phyloP scores from a whole-genome alignment of 1,140 invertebrate genomes.

The Tetragnatha versicolor region DNA sequence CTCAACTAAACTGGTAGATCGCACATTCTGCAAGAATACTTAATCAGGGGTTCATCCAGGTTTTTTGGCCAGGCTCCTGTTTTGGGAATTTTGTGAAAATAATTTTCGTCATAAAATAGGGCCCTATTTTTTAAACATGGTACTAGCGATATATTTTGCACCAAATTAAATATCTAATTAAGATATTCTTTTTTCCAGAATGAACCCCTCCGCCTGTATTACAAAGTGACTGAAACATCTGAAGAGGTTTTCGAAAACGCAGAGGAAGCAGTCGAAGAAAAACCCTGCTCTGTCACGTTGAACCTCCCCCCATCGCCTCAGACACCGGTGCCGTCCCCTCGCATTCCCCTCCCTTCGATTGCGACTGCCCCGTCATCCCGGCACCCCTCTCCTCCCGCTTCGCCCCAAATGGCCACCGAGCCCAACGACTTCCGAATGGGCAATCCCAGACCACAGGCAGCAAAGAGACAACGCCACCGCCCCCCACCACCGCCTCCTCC shows the following conservation, averaged over 20 bases:
- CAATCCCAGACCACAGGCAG: background rate
- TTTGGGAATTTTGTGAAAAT: too few species aligned
- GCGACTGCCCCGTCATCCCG: constrained; percentile 38
- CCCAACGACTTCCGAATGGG: constrained; percentile 2
- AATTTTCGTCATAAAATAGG: too few species aligned
- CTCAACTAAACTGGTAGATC: too few species aligned
- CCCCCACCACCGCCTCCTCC: too few species aligned
- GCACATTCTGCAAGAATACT: too few species aligned
- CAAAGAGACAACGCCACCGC: background rate
- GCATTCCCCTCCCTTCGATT: constrained; percentile 7
- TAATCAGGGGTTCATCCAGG: too few species aligned
- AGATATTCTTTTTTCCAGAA: constrained; percentile 38
- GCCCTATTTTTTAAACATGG: too few species aligned
- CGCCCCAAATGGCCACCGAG: constrained; percentile 33
- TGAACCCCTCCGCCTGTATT: constrained; percentile 52
- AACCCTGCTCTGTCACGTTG: background rate
- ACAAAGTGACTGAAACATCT: constrained; percentile 41
- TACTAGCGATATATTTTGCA: background rate
- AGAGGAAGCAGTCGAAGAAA: background rate
- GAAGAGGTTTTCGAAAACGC: background rate
- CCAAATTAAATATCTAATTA: background rate
- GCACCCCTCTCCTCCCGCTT: constrained; percentile 21
- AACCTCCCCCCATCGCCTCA: background rate
- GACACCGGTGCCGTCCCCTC: background rate
- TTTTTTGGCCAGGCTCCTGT: too few species aligned